These are phyloP conservation scores for Nematolebias whitei DNA, from an alignment of 2,113 vertebrate species.

Conservation along the genomic window DNA sequence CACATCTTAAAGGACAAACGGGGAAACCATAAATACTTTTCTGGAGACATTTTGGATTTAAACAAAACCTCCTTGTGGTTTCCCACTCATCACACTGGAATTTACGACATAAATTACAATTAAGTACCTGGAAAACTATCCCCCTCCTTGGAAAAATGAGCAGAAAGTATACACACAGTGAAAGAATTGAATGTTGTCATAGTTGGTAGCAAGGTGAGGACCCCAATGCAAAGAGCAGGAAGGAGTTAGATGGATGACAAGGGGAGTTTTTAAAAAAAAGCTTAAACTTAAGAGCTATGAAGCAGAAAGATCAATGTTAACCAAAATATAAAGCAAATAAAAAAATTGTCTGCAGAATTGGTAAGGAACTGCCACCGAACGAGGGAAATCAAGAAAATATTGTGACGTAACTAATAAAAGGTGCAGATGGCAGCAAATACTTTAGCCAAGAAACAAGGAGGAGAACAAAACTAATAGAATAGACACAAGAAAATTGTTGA, in stretches of 20 bases:
- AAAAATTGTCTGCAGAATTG: too few species aligned
- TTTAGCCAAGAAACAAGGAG: neutral
- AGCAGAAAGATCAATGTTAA: neutral
- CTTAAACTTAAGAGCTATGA: neutral
- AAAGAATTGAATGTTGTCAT: conserved; percentile 1
- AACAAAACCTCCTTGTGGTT: conserved; percentile 63
- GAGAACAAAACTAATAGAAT: neutral
- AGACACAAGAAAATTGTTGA: too few species aligned
- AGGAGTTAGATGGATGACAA: neutral
- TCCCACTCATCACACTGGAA: conserved; percentile 56
- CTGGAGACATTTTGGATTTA: conserved; percentile 51
- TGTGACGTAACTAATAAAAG: neutral
- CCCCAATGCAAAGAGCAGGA: neutral
- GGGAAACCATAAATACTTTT: conserved; percentile 43
- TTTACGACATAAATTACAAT: conserved; percentile 72
- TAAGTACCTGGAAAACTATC: conserved; percentile 65
- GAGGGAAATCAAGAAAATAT: neutral
- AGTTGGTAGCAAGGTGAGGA: neutral
- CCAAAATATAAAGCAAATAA: neutral
- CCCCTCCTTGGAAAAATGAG: conserved; percentile 39
- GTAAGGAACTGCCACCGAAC: too few species aligned
- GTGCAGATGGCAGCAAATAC: neutral
- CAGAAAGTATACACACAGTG: conserved; percentile 28
- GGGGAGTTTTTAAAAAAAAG: neutral
- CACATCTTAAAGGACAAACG: conserved; percentile 52